These are phyloP conservation scores for Mus pahari DNA, from an alignment of 2,113 vertebrate species.

Conservation along the genomic window DNA sequence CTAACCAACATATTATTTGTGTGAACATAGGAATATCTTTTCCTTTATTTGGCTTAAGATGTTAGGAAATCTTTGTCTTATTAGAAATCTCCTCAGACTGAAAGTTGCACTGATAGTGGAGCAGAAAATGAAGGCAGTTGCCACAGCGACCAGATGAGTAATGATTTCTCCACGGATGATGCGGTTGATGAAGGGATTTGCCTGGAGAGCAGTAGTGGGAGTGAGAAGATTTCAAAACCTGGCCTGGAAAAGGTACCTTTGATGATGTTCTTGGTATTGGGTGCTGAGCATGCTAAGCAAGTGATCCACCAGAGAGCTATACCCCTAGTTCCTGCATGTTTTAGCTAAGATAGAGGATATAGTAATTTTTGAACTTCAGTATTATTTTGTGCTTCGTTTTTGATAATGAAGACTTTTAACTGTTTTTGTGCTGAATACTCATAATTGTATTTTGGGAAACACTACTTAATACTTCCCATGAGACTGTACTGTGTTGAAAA, in stretches of 20 bases:
- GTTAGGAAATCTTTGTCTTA: conserved; percentile 75
- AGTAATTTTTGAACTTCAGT: neutral
- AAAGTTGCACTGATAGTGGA: conserved; percentile 99
- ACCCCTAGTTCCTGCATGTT: neutral
- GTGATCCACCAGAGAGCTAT: neutral
- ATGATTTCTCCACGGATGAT: conserved; percentile 98
- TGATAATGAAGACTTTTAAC: conserved; percentile 18
- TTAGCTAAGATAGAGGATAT: conserved; percentile 37
- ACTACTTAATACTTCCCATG: conserved; percentile 10
- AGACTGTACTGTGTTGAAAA: neutral
- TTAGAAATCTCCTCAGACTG: conserved; percentile 98
- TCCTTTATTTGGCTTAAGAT: conserved; percentile 49
- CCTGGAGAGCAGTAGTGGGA: conserved; percentile 93
- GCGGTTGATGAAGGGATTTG: conserved; percentile 98
- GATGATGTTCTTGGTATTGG: neutral
- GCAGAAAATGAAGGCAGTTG: conserved; percentile 99
- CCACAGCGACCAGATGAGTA: conserved; percentile 99
- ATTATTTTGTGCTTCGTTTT: conserved; percentile 33
- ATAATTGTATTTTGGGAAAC: conserved; percentile 44
- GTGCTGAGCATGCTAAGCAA: neutral
- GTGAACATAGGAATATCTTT: conserved; percentile 24
- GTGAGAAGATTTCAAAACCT: conserved; percentile 94
- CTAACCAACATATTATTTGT: neutral
- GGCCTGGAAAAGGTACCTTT: conserved; percentile 90
- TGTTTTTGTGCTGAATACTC: neutral